phyloP scores from a whole-genome alignment of 2,797 vertebrate species.

The Lepidocolaptes lacrymiger region DNA sequence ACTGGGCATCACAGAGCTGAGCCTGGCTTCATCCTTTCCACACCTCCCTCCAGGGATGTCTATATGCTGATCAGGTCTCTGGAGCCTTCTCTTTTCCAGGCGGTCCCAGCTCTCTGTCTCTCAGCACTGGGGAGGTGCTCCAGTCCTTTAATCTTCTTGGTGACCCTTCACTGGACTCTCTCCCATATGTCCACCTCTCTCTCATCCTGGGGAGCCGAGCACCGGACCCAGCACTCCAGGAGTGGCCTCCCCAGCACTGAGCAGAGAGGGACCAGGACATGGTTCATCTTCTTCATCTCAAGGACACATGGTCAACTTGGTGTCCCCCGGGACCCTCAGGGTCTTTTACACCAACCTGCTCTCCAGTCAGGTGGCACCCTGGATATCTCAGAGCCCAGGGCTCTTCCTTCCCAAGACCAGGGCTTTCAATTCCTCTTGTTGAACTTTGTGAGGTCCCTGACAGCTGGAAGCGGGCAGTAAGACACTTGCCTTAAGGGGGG shows the following conservation, averaged over 20 bases:
- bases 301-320: neutral
- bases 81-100: neutral
- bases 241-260: accelerated
- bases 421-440: neutral
- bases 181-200: neutral
- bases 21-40: neutral
- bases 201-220: neutral
- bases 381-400: neutral
- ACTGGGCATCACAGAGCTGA: neutral
- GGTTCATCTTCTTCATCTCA: accelerated
- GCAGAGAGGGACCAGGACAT: neutral
- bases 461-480: no score
- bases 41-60: neutral
- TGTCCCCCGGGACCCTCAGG: neutral
- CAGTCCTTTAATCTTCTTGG: neutral
- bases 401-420: neutral
- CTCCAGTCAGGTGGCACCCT: accelerated
- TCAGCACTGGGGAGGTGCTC: neutral
- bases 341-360: neutral
- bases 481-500: neutral
- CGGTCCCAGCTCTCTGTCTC: neutral
- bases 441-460: neutral
- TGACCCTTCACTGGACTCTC: neutral
- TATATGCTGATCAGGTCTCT: accelerated
- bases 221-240: neutral